Percentiles rank a stretch among this genome's conserved stretches.
Evolutionary conservation across 2,888 invertebrate species (phyloP).

Genomic region (Charanyca ferruginea): DNA sequence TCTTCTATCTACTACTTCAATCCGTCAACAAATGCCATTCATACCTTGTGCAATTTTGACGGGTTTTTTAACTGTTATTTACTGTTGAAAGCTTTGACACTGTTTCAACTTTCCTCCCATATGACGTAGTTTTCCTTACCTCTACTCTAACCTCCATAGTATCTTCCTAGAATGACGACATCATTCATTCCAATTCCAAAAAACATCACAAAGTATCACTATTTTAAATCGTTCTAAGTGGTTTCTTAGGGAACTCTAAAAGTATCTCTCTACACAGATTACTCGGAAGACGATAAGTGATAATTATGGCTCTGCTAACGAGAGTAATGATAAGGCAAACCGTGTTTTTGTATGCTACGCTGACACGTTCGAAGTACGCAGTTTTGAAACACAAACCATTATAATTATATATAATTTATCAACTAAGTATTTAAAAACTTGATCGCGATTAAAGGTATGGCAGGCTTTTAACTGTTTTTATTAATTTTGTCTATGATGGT

Average conservation of each 20-base stretch:
- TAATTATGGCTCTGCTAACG: slow-evolving; percentile 75
- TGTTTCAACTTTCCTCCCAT: too few relatives aligned
- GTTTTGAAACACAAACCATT: slow-evolving; percentile 46
- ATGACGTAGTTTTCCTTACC: too few relatives aligned
- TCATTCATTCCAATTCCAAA: not conserved
- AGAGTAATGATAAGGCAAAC: slow-evolving; percentile 74
- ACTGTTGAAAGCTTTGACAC: too few relatives aligned
- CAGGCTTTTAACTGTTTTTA: slow-evolving; percentile 30
- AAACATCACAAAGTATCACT: not conserved
- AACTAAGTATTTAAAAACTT: slow-evolving; percentile 52
- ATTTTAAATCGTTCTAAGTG: not conserved
- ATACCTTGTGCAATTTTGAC: too few relatives aligned
- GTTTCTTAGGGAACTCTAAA: slow-evolving; percentile 42
- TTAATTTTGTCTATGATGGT: slow-evolving; percentile 8
- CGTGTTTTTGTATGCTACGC: slow-evolving; percentile 57
- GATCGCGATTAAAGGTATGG: slow-evolving; percentile 27
- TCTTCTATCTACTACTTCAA: too few relatives aligned
- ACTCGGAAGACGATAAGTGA: slow-evolving; percentile 71
- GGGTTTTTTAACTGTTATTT: too few relatives aligned
- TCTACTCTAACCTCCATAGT: too few relatives aligned
- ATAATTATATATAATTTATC: slow-evolving; percentile 57
- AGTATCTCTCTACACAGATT: slow-evolving; percentile 54
- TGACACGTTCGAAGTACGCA: slow-evolving; percentile 32
- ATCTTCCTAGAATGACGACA: too few relatives aligned
- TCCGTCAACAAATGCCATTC: too few relatives aligned